Evolutionary conservation across 2,888 invertebrate genomes (phyloP), one percentile per base, ranked within the genome.

Genomic region (Melolontha melolontha): DNA sequence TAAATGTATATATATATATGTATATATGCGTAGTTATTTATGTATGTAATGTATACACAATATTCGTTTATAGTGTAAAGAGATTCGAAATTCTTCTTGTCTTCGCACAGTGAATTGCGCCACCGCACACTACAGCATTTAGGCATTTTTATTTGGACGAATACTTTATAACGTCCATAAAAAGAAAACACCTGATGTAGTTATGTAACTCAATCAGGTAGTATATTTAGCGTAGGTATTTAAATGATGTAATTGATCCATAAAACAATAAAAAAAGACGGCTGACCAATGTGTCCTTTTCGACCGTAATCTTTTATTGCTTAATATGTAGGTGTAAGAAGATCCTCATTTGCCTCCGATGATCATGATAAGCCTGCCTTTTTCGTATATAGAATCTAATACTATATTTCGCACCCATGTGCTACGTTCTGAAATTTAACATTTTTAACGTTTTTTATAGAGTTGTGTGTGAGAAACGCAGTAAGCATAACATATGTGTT

Each of bases 191-290:
- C 49, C 54, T 68, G 64, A 64, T 54, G 64, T 64, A 54, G 57
- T 68, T 68, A 64, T 52, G 64, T 63, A 68, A 68, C 54, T 64
- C 68, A 64, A 64, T 68, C 64, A 68, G 64, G 64, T 68, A 64
- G 68, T 68, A 55, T 57, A 63, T 50, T 54, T 64, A 55, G 64
- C 68, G 68, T 64, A 64, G 68, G 68, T 63, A 67, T 52, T 50
- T 67, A 64, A 64, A 64, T 64, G 68, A 68, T 68, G 64, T 68
- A 68, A 68, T 68, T 68, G 68, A 68, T 68, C 68, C 51, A 68
- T 68, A 68, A 68, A 68, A 68, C 68, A 68, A 68, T 68, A 68
- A 68, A 68, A 67, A 67, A 59, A 47, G 54, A 54, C 47, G 64
- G 47, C 42, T 54, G 54, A 39, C 64, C 44, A 22, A 11, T 11